Conservation (phyloP, 2,113 vertebrate genomes). For the Lepisosteus oculatus region DNA sequence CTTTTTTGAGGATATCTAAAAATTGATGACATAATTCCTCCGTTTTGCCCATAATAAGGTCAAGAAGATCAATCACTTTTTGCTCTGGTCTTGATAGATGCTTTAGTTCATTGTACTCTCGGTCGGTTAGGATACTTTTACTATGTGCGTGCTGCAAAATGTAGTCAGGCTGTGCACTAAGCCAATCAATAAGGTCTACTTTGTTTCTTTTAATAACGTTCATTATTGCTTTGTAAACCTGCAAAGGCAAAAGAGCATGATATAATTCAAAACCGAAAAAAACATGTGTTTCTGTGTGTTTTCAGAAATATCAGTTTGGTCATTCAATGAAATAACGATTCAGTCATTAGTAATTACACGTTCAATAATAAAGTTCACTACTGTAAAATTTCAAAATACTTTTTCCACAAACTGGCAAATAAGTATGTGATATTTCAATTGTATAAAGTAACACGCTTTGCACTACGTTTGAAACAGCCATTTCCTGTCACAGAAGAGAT, state of each 20-base stretch:
- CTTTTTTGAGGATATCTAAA: conserved; percentile 10
- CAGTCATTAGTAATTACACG: too few species aligned
- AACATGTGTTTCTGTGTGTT: too few species aligned
- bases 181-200: conserved; percentile 20
- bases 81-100: not conserved
- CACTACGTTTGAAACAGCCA: too few species aligned
- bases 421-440: too few species aligned
- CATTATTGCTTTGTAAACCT: not conserved
- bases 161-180: not conserved
- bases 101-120: conserved; percentile 20
- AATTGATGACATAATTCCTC: conserved; percentile 5
- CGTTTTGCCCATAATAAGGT: conserved; percentile 13
- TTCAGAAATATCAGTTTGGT: too few species aligned
- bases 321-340: too few species aligned
- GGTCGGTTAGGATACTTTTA: not conserved
- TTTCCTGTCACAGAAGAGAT: too few species aligned
- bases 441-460: too few species aligned
- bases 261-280: too few species aligned
- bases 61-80: not conserved
- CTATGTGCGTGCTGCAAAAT: conserved; percentile 30
- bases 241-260: not conserved
- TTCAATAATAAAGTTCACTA: too few species aligned
- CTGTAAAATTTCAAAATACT: too few species aligned
- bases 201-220: conserved; percentile 14
- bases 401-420: too few species aligned